Base-by-base conservation (phyloP, 2,888 invertebrate genomes). In the Rhaphigaster nebulosa region DNA sequence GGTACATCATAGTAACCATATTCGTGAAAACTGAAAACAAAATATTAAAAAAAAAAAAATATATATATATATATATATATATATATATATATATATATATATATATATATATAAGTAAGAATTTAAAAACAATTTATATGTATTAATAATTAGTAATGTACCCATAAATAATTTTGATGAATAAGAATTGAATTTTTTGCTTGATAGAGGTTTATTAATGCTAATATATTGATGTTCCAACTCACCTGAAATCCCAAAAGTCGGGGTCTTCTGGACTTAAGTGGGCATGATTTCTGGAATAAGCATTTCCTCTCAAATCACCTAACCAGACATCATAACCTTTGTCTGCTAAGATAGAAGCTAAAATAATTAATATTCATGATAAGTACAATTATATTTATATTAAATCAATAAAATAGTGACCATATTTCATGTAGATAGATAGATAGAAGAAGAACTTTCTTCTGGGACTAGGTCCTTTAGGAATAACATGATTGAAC, bases 311-410 rank as follows among this genome's bases (percentile, higher is more conserved):
- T 87, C 95, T 94, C 3, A 94, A 92, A 92, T 95, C 95, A 0
- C 94, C 94, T 23, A 95, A 92, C 95, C 95, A 95, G 0, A 95
- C 95, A 92, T 95, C 95, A 92, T 95, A 95, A 0, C 95, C 95
- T 8, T 94, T 94, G 92, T 95, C 95, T 4, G 95, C 95, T 91
- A 95, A 93, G 18, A 95, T 92, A 92, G 94, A 95, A 6, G 94
- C 95, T 95, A 94, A 94, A 91, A 90, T 23, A 56, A 91, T 38
- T 91, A 65, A 65, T 34, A 65, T 65, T 34, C 29, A 34, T 29
- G 65, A 65, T 65, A 2, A 65, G 65, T 34, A 60, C n/a, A 60
- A 60, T n/a, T n/a, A 60, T n/a, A 12, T 60, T 26, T n/a, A 56
- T 15, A 54, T 54, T 56, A 60, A 60, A n/a, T 60, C 4, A 29